Evolutionary conservation across 2,797 vertebrate species (phyloP), one percentile per base, ranked within the genome.

Genomic region (Toxotes lorentzi): DNA sequence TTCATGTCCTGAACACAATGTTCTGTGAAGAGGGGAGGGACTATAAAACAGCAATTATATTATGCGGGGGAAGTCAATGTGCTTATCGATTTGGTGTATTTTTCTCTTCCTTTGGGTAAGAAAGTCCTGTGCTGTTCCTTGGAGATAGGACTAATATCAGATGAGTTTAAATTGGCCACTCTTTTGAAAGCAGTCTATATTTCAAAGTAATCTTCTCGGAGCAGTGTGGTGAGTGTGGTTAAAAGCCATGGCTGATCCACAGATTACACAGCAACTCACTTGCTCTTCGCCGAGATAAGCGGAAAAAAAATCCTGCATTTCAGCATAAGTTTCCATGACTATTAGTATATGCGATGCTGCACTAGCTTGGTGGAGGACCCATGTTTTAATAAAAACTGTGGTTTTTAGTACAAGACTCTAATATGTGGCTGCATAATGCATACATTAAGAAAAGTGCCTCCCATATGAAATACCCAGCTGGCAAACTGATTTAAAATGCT

Each of bases 1-100:
- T 82, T 91, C 86, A 79, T 90, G 89, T 85, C 75, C 86, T 47
- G 83, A 86, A 91, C 86, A 92, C 78, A 84, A 86, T 91, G 88
- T 92, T 86, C 89, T 67, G 41, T 57, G 77, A 74, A 40, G 45
- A 81, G 65, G 51, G 76, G 63, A 21, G 78, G 59, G 79, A 72
- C 71, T 63, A 69, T 68, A 69, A 76, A 86, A 83, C 45, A 84
- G 74, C 80, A 81, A 75, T 81, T 80, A 86, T 72, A 86, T 53
- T 81, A 71, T 78, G 74, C 73, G 72, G 38, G 40, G 23, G 62
- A 79, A 84, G 79, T 85, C 79, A 82, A 79, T 85, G 78, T 82
- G 79, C 45, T 70, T 71, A 91, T 91, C 43, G 79, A 90, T 92
- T 85, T 58, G 45, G 38, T 30, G 21, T 63, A 76, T 84, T 80